Percentiles rank a stretch among this genome's conserved stretches.
Conservation (phyloP, 1,140 invertebrate species). For the Thaumatotibia leucotreta region DNA sequence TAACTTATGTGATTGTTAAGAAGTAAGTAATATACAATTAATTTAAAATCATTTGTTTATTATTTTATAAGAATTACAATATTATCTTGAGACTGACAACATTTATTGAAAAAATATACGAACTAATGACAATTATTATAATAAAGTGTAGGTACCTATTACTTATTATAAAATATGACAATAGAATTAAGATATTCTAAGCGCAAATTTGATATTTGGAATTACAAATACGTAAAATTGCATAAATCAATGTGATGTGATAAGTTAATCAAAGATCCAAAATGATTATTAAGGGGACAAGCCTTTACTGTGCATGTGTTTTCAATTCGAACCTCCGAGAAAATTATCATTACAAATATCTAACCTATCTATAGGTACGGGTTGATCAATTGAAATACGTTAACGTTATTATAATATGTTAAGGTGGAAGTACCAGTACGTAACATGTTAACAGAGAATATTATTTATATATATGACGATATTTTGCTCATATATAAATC, state of each 20-base stretch:
- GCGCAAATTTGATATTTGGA: conserved; percentile 37
- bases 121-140: conserved; percentile 34
- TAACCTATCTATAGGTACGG: not conserved
- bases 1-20: too few relatives aligned
- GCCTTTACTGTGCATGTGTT: not conserved
- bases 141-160: too few relatives aligned
- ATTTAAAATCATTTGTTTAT: conserved; percentile 42
- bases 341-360: conserved; percentile 37
- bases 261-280: conserved; percentile 53
- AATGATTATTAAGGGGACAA: conserved; percentile 20
- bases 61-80: conserved; percentile 44
- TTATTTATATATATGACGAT: too few relatives aligned
- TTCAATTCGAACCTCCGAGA: conserved; percentile 51
- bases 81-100: conserved; percentile 31
- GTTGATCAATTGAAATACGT: not conserved
- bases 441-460: too few relatives aligned
- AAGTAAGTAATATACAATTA: not conserved
- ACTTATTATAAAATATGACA: conserved; percentile 31
- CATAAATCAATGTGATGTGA: conserved; percentile 27
- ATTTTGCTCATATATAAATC: too few relatives aligned
- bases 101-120: conserved; percentile 26
- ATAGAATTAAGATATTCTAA: conserved; percentile 35
- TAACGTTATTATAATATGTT: too few relatives aligned
- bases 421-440: too few relatives aligned
- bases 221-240: conserved; percentile 23